Percentiles rank a stretch among this genome's conserved stretches.
Evolutionary conservation across 1,140 invertebrate genomes (phyloP).

Genomic region (Triops cancriformis): DNA sequence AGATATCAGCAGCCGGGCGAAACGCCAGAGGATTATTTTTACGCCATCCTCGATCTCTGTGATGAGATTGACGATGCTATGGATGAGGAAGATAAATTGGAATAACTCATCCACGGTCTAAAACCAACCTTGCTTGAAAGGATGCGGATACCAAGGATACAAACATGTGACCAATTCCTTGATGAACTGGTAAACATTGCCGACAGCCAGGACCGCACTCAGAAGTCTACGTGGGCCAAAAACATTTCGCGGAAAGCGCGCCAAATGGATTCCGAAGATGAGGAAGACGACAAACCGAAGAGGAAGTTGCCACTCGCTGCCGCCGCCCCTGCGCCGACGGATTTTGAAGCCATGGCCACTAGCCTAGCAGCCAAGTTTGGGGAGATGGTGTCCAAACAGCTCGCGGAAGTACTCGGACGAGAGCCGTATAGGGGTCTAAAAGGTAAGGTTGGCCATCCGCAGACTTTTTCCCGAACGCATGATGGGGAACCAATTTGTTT

Average conservation of each 20-base stretch:
- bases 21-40: background rate
- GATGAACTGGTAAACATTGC: background rate
- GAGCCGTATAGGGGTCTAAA: background rate
- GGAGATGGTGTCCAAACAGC: background rate
- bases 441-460: background rate
- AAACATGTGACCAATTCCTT: background rate
- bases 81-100: constrained; percentile 14
- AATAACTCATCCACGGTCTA: constrained; percentile 3
- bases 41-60: background rate
- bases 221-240: background rate
- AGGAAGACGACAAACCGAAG: background rate
- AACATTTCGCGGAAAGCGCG: background rate
- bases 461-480: background rate
- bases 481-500: too few relatives aligned
- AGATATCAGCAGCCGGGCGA: too few relatives aligned
- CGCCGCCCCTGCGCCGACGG: too few relatives aligned
- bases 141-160: background rate
- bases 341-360: too few relatives aligned
- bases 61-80: background rate
- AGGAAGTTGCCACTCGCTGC: background rate
- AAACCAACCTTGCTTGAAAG: background rate
- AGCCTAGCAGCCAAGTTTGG: too few relatives aligned
- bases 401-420: background rate
- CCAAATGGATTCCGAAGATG: background rate
- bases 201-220: too few relatives aligned